phyloP scores from a whole-genome alignment of 1,140 invertebrate genomes.

The Pygmarrhopalites habei region DNA sequence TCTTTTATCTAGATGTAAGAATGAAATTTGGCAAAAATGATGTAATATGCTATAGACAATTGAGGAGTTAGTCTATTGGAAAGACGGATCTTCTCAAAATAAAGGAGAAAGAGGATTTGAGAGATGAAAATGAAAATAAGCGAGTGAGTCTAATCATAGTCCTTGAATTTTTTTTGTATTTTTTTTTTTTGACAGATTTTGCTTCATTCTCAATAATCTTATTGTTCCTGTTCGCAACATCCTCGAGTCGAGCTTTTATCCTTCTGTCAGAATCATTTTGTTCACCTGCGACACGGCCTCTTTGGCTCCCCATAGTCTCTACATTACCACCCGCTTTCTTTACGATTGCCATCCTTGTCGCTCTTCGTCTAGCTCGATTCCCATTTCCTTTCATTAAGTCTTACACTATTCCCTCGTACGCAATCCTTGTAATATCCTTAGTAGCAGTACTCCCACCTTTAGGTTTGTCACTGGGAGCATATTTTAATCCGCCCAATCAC shows the following conservation, averaged over 20 bases:
- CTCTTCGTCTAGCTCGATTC: constrained; percentile 37
- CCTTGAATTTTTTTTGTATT: constrained; percentile 10
- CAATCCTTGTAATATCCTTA: constrained; percentile 32
- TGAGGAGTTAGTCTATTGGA: too few species aligned
- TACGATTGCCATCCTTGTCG: constrained; percentile 33
- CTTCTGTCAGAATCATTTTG: constrained; percentile 38
- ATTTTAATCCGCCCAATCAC: constrained; percentile 30
- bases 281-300: constrained; percentile 30
- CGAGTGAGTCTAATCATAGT: constrained; percentile 6
- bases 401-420: constrained; percentile 30
- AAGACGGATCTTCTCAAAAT: too few species aligned
- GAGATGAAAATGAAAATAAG: too few species aligned
- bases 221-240: constrained; percentile 36
- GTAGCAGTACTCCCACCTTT: constrained; percentile 33
- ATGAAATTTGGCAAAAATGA: too few species aligned
- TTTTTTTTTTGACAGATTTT: constrained; percentile 37
- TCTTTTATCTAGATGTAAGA: too few species aligned
- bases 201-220: constrained; percentile 39
- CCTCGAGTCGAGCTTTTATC: constrained; percentile 36
- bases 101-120: neutral
- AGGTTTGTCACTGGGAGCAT: constrained; percentile 32
- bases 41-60: too few species aligned
- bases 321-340: constrained; percentile 36
- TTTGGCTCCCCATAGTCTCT: constrained; percentile 38
- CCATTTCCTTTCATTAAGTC: constrained; percentile 37